Evolutionary conservation across 2,113 vertebrate genomes (phyloP), one percentile per base, ranked within the genome.

Genomic region (Urocolius indicus): DNA sequence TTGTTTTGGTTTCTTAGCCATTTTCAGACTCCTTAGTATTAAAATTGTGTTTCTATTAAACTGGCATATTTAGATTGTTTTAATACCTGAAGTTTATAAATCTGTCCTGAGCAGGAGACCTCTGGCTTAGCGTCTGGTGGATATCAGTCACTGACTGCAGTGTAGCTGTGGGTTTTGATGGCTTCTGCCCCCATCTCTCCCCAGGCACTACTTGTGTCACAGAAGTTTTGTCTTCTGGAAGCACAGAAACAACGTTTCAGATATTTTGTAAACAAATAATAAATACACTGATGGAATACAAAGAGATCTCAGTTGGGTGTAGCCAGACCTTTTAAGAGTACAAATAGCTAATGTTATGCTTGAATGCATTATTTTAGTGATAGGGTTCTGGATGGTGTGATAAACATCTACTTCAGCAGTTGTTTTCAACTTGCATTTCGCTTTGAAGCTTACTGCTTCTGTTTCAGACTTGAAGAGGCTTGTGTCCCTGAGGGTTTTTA

Each of bases 201-300:
- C 91, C 32, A 43, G 90, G 89, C 93, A 96, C 94, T 95, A 94
- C 95, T 97, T 96, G 89, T 97, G 89, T 96, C 89, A 87, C 92
- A 93, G 72, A 76, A 9, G 92, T 96, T 95, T 98, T 98, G 97
- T 98, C 84, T 91, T 94, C 36, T 72, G 54, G 54, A 87, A n/a
- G 46, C 38, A 55, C 29, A 77, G 67, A 73, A 92, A 94, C 87
- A 91, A 80, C 87, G 88, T 93, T 92, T 72, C 20, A 20, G 54
- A 54, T 92, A 8, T 22, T 81, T 78, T 95, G 80, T 96, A 96
- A 97, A 95, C 73, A 96, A 93, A 92, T 78, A 89, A 71, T 63
- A 17, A 89, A 71, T 59, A 17, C 65, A 5, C 52, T 46, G 62
- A 32, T 88, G 72, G 67, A 85, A 88, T 89, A 91, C 84, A 95